Evolutionary conservation across 2,888 invertebrate species (phyloP).

Genomic region (Penaeus monodon): DNA sequence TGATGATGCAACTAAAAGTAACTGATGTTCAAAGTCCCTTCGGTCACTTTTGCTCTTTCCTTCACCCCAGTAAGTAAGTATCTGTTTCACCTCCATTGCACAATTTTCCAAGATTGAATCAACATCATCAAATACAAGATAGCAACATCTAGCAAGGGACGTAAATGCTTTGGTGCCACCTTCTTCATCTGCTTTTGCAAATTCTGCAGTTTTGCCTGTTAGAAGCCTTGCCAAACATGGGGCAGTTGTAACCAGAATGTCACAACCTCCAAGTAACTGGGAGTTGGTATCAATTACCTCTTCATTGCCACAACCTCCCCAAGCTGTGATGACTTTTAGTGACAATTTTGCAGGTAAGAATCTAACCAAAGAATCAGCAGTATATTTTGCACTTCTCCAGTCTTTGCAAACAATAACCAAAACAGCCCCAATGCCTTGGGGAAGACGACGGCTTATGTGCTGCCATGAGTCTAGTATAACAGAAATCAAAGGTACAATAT

Average conservation of each 20-base stretch:
- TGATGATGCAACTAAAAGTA: slow-evolving; percentile 40
- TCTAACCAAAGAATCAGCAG: slow-evolving; percentile 26
- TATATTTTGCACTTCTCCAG: slow-evolving; percentile 49
- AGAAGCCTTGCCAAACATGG: slow-evolving; percentile 57
- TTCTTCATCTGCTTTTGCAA: background rate
- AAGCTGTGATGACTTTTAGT: slow-evolving; percentile 51
- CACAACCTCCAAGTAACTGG: slow-evolving; percentile 48
- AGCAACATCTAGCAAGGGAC: slow-evolving; percentile 49
- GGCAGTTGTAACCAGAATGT: slow-evolving; percentile 59
- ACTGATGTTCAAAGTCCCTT: slow-evolving; percentile 42
- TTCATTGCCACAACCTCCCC: slow-evolving; percentile 51
- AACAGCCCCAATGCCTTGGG: slow-evolving; percentile 46
- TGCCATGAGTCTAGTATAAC: slow-evolving; percentile 72
- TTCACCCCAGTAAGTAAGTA: slow-evolving; percentile 46
- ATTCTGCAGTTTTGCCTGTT: background rate
- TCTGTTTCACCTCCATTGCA: slow-evolving; percentile 36
- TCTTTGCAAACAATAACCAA: slow-evolving; percentile 56
- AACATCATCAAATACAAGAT: slow-evolving; percentile 61
- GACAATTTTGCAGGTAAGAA: slow-evolving; percentile 25
- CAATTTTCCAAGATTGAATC: slow-evolving; percentile 49
- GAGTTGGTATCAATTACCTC: slow-evolving; percentile 30
- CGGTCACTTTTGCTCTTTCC: slow-evolving; percentile 17
- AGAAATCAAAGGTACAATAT: slow-evolving; percentile 78
- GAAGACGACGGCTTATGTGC: slow-evolving; percentile 20
- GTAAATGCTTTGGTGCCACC: slow-evolving; percentile 3